These are phyloP conservation scores for Drosophila pegasa DNA, from an alignment of 2,888 invertebrate species.

Conservation along the genomic window DNA sequence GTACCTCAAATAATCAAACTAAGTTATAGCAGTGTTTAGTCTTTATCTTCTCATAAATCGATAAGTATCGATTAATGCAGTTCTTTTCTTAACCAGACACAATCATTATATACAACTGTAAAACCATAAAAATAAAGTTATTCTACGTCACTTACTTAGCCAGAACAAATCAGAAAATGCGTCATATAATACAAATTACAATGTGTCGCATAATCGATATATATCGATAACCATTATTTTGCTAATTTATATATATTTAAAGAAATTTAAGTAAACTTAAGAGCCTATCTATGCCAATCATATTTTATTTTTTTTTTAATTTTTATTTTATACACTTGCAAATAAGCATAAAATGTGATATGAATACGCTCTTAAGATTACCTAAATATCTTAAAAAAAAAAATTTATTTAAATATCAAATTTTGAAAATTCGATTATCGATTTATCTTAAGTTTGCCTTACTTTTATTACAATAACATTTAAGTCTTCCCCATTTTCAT, in stretches of 20 bases:
- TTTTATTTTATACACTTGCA: too few species aligned
- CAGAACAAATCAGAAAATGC: too few species aligned
- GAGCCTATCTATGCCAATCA: too few species aligned
- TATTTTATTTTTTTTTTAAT: too few species aligned
- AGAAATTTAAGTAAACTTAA: too few species aligned
- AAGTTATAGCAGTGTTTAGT: not conserved
- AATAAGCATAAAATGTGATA: not conserved
- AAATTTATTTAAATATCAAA: not conserved
- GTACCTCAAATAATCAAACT: not conserved
- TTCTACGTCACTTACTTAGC: not conserved
- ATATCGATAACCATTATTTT: not conserved
- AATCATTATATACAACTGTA: not conserved
- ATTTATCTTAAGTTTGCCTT: not conserved
- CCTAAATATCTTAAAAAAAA: not conserved
- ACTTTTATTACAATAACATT: not conserved
- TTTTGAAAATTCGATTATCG: not conserved
- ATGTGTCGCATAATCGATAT: not conserved
- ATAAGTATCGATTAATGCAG: not conserved
- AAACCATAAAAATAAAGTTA: not conserved
- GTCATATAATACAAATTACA: too few species aligned
- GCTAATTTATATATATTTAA: too few species aligned
- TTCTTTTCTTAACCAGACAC: not conserved
- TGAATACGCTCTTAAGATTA: not conserved
- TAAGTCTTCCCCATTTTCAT: not conserved
- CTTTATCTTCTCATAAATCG: not conserved